These are phyloP conservation scores for Turnix velox DNA, from an alignment of 2,113 vertebrate genomes.

Conservation along the genomic window DNA sequence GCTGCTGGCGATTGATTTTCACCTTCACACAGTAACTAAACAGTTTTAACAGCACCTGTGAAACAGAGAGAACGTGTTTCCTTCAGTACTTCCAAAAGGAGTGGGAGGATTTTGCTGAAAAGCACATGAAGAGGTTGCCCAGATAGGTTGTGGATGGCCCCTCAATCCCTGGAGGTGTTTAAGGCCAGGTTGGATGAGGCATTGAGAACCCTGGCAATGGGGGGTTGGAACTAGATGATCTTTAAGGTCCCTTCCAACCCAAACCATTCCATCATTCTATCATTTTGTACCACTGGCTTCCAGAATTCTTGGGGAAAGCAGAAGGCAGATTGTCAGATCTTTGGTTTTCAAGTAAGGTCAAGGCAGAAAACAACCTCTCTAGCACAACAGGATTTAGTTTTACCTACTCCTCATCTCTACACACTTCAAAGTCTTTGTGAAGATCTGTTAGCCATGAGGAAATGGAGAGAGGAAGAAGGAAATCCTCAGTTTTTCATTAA, in stretches of 20 bases:
- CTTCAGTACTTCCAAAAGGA: neutral
- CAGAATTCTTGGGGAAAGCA: neutral
- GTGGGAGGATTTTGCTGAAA: neutral
- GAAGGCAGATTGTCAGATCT: neutral
- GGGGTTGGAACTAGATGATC: no score
- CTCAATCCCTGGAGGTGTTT: no score
- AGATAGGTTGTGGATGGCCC: no score
- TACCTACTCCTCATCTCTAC: neutral
- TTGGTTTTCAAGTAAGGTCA: neutral
- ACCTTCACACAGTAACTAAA: conserved; percentile 99
- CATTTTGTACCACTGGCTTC: neutral
- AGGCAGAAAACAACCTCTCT: neutral
- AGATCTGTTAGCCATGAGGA: neutral
- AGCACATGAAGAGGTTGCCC: neutral
- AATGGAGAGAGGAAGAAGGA: neutral
- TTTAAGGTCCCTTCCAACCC: no score
- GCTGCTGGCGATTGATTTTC: conserved; percentile 94
- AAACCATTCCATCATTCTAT: no score
- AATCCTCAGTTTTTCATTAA: neutral
- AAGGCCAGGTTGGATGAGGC: no score
- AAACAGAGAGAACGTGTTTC: neutral
- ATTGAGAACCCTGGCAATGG: no score
- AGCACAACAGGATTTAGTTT: neutral
- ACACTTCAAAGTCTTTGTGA: neutral
- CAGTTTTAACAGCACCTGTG: conserved; percentile 91